Evolutionary conservation across 2,797 vertebrate species (phyloP), one percentile per base, ranked within the genome.

Genomic region (Centropyge bicolor): DNA sequence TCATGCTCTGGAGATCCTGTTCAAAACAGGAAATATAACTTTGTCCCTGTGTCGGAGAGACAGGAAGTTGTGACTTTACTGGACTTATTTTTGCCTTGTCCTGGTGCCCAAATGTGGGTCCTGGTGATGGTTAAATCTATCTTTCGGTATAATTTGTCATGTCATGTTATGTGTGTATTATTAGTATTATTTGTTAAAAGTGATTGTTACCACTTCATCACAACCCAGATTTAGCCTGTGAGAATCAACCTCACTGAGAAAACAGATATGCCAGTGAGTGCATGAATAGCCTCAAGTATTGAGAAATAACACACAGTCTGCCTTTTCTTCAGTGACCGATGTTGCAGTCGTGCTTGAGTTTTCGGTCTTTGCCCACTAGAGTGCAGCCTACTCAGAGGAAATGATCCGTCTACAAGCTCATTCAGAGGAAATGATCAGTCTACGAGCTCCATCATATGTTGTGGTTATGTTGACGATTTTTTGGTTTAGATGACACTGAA

Each of bases 291-390:
- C 9, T 65, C 0, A 36, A 52, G 4, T 1, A 13, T 11, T 63
- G 40, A 77, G 27, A 60, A 76, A 51, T 43, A 3, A 45, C 35
- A 22, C 22, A n/a, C 31, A 41, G 1, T 51, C 31, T 67, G 24
- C 36, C 17, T 24, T n/a, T 27, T 51, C 40, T 17, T 40, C 41
- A 41, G 43, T 49, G 38, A n/a, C 17, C 41, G 59, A 27, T 79
- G 16, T 48, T 56, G 16, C 16, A n/a, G 11, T 16, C 16, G 49
- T 73, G 70, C 66, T 19, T 83, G 82, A 83, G 65, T 55, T 79
- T 89, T 62, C 69, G 31, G 13, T 48, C 52, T 84, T 78, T 87
- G 81, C 13, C 93, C 93, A 94, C 92, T 92, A 93, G 93, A 93
- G 93, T 73, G 91, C 91, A 92, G 83, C 65, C 86, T 86, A 62